phyloP scores from a whole-genome alignment of 2,797 vertebrate species.

The Steatocranus sp. region DNA sequence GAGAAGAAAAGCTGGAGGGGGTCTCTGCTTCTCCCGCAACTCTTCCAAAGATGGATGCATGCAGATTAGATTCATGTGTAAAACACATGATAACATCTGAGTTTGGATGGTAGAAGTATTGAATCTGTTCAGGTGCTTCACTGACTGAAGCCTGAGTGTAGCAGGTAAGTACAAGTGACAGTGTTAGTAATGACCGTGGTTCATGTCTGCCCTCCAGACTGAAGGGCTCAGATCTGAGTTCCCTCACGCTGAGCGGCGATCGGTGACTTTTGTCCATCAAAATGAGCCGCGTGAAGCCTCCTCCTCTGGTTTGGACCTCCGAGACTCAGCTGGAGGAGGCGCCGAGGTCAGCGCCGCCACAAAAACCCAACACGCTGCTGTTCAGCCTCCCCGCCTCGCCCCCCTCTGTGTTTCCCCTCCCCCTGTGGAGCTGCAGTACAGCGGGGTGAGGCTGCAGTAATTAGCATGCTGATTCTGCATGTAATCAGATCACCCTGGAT shows the following conservation, averaged over 20 bases:
- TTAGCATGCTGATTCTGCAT: conserved; percentile 62
- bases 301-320: not conserved
- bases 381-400: not conserved
- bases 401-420: not conserved
- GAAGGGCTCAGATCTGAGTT: not conserved
- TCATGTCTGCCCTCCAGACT: not conserved
- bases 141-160: not conserved
- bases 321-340: not conserved
- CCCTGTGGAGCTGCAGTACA: not conserved
- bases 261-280: not conserved
- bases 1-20: not conserved
- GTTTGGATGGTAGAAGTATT: not conserved
- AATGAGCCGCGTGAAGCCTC: not conserved
- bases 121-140: not conserved
- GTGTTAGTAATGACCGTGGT: not conserved
- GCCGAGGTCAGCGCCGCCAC: not conserved
- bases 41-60: not conserved
- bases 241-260: not conserved
- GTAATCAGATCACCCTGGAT: conserved; percentile 45
- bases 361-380: not conserved
- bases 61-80: not conserved
- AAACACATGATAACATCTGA: not conserved
- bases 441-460: conserved; percentile 26
- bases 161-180: not conserved
- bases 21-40: not conserved